Conservation (phyloP, 1,140 invertebrate genomes). For the Procambarus virginalis region DNA sequence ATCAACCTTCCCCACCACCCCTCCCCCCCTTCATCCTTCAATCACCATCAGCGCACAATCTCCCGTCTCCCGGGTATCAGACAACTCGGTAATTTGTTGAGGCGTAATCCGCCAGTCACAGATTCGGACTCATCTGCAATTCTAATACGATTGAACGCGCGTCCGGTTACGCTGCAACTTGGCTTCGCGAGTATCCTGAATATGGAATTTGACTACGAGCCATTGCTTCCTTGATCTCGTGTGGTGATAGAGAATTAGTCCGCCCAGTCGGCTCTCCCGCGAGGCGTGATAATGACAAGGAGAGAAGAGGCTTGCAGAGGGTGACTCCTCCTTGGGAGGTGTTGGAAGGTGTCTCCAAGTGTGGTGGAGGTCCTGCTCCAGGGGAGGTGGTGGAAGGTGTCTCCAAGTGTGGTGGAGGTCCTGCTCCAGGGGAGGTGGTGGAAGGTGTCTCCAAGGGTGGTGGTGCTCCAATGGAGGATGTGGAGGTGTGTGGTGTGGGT, state of each 20-base stretch:
- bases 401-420: background rate
- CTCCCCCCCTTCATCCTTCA: slow-evolving; percentile 18
- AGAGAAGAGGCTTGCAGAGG: background rate
- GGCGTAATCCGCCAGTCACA: slow-evolving; percentile 61
- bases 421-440: background rate
- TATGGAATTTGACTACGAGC: slow-evolving; percentile 24
- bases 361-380: background rate
- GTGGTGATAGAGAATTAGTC: slow-evolving; percentile 42
- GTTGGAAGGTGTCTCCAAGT: background rate
- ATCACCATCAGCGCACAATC: slow-evolving; percentile 41
- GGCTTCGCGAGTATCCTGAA: slow-evolving; percentile 44
- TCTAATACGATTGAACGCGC: slow-evolving; percentile 59
- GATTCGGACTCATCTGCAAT: slow-evolving; percentile 65
- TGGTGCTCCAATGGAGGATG: background rate
- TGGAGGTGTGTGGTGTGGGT: background rate
- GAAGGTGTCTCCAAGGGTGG: background rate
- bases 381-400: background rate
- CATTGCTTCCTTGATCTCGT: slow-evolving; percentile 33
- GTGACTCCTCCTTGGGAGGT: background rate
- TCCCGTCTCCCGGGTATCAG: slow-evolving; percentile 33
- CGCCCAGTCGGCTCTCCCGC: slow-evolving; percentile 11
- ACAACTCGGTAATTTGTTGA: slow-evolving; percentile 63
- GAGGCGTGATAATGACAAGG: slow-evolving; percentile 9
- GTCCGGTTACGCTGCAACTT: slow-evolving; percentile 54
- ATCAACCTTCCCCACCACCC: background rate